These are phyloP conservation scores for Drosophila oshimai DNA, from an alignment of 1,140 invertebrate species.

Conservation along the genomic window DNA sequence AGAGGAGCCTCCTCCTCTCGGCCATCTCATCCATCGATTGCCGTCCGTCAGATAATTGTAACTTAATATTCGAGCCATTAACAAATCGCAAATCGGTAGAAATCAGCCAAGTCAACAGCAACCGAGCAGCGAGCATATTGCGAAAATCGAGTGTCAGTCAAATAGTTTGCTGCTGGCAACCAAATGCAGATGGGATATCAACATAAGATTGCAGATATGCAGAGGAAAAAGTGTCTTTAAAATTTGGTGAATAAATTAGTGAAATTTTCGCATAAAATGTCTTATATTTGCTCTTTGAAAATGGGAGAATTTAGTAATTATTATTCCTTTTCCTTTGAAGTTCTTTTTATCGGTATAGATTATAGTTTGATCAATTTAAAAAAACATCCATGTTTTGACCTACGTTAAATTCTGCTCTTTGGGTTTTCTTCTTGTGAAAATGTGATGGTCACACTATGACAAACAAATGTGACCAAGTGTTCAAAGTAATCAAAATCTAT, in stretches of 20 bases:
- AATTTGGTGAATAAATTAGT: background rate
- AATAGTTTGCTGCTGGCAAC: conserved; percentile 19
- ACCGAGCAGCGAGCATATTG: background rate
- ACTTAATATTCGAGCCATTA: conserved; percentile 74
- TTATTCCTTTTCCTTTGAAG: too few relatives aligned
- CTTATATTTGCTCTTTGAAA: too few relatives aligned
- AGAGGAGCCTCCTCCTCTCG: conserved; percentile 1
- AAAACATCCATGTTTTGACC: too few relatives aligned
- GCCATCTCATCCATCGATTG: conserved; percentile 28
- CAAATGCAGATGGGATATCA: background rate
- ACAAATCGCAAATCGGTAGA: conserved; percentile 65
- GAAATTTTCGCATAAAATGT: too few relatives aligned
- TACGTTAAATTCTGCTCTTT: too few relatives aligned
- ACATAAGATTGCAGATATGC: conserved; percentile 2
- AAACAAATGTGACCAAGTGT: too few relatives aligned
- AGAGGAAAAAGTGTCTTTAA: background rate
- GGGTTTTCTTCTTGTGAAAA: too few relatives aligned
- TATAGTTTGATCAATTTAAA: too few relatives aligned
- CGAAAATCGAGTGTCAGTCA: conserved; percentile 31
- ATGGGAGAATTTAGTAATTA: too few relatives aligned
- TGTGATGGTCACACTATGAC: too few relatives aligned
- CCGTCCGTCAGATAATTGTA: conserved; percentile 57
- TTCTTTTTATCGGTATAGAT: too few relatives aligned
- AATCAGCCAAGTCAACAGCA: conserved; percentile 51
- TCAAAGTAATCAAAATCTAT: too few relatives aligned